Conservation (phyloP, 2,113 vertebrate genomes). For the Tragelaphus scriptus region DNA sequence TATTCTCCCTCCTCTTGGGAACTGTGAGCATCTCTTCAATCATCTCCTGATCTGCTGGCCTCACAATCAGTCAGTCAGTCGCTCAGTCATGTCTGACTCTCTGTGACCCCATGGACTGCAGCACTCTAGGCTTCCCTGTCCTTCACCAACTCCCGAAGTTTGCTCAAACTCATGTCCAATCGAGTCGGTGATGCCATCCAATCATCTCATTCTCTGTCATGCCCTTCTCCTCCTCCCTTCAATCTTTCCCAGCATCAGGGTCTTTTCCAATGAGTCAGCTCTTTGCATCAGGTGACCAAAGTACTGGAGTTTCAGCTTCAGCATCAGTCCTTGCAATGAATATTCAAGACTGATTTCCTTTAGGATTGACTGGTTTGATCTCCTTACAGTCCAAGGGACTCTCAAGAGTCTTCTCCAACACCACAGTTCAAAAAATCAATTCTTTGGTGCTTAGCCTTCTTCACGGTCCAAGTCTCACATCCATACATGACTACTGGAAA, state of each 20-base stretch:
- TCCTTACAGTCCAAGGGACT: not conserved
- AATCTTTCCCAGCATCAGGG: not conserved
- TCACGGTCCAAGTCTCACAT: not conserved
- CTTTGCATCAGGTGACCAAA: not conserved
- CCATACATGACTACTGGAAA: not conserved
- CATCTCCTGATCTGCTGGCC: not conserved
- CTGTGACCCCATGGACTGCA: not conserved
- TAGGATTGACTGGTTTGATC: not conserved
- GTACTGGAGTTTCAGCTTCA: not conserved
- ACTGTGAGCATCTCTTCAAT: not conserved
- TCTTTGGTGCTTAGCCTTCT: not conserved
- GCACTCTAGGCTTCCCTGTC: not conserved
- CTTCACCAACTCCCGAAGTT: not conserved
- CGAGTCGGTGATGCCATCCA: not conserved
- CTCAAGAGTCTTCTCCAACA: not conserved
- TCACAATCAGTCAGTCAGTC: not conserved
- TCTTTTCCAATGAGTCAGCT: not conserved
- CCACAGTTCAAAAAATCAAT: not conserved
- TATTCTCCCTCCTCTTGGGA: not conserved
- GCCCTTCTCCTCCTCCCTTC: not conserved
- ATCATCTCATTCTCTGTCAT: not conserved
- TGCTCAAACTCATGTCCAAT: not conserved
- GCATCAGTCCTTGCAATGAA: not conserved
- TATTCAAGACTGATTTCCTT: not conserved
- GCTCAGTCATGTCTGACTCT: not conserved